Conservation (phyloP, 2,888 invertebrate genomes). For the Drosophila paranaensis region DNA sequence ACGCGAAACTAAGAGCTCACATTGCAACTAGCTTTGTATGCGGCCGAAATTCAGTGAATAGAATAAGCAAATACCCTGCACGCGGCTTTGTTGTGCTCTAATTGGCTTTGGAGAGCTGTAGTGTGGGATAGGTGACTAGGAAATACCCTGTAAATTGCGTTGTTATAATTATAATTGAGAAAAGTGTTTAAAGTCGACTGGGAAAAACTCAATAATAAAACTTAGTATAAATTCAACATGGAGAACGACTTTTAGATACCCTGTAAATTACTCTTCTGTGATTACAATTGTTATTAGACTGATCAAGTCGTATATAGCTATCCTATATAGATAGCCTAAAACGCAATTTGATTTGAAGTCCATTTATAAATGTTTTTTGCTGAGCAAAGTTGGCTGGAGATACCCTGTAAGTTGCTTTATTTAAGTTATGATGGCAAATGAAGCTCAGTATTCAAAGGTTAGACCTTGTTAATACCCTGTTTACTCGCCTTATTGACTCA, state of each 20-base stretch:
- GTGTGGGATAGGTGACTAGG: background rate
- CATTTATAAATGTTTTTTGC: background rate
- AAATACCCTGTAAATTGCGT: background rate
- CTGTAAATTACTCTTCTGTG: background rate
- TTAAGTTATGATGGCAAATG: too few relatives aligned
- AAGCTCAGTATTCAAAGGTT: too few relatives aligned
- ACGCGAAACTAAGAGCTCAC: slow-evolving; percentile 7
- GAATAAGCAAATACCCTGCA: slow-evolving; percentile 4
- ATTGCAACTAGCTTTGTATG: slow-evolving; percentile 4
- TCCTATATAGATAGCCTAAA: background rate
- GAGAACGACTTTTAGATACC: background rate
- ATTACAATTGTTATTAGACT: background rate
- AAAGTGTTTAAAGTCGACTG: background rate
- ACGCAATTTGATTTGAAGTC: background rate
- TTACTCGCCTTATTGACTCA: too few relatives aligned
- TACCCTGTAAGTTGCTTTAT: slow-evolving; percentile 1
- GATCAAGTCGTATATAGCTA: background rate
- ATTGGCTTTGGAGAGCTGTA: background rate
- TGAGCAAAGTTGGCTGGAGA: background rate
- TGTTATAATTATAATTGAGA: background rate
- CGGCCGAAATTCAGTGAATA: background rate
- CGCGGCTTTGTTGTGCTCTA: background rate
- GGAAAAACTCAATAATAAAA: too few relatives aligned
- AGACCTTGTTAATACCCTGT: too few relatives aligned
- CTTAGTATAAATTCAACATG: too few relatives aligned